Evolutionary conservation across 2,113 vertebrate species (phyloP).

Genomic region (Pollachius pollachius): DNA sequence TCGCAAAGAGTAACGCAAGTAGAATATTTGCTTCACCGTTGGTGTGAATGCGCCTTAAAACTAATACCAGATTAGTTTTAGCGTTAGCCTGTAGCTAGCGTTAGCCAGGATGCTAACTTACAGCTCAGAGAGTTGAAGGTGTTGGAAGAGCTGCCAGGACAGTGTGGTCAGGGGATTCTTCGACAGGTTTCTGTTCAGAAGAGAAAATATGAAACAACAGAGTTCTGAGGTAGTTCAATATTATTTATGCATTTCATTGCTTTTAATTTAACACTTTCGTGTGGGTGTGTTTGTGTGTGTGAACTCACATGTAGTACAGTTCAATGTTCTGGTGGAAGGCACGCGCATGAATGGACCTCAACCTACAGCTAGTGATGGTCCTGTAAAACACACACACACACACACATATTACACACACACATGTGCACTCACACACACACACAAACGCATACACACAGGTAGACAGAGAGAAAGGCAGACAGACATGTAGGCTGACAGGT

Average conservation of each 20-base stretch:
- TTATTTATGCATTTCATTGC: no score
- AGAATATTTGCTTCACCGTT: no score
- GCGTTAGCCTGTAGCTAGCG: not conserved
- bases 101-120: constrained; percentile 75
- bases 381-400: constrained; percentile 64
- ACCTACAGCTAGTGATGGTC: constrained; percentile 95
- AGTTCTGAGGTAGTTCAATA: not conserved
- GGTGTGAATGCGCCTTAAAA: no score
- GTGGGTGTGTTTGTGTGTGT: not conserved
- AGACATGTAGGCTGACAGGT: not conserved
- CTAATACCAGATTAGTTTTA: not conserved
- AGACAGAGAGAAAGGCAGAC: not conserved
- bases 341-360: constrained; percentile 87
- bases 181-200: constrained; percentile 87
- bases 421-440: not conserved
- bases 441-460: constrained; percentile 18
- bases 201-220: constrained; percentile 36
- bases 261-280: not conserved
- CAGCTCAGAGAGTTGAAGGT: constrained; percentile 91
- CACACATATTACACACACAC: constrained; percentile 16
- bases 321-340: constrained; percentile 95
- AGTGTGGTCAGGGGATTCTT: constrained; percentile 93
- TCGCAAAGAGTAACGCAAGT: no score
- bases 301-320: constrained; percentile 93
- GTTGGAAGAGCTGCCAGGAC: constrained; percentile 97